These are phyloP conservation scores for Dysmachus trigonus DNA, from an alignment of 2,888 invertebrate species.

Conservation along the genomic window DNA sequence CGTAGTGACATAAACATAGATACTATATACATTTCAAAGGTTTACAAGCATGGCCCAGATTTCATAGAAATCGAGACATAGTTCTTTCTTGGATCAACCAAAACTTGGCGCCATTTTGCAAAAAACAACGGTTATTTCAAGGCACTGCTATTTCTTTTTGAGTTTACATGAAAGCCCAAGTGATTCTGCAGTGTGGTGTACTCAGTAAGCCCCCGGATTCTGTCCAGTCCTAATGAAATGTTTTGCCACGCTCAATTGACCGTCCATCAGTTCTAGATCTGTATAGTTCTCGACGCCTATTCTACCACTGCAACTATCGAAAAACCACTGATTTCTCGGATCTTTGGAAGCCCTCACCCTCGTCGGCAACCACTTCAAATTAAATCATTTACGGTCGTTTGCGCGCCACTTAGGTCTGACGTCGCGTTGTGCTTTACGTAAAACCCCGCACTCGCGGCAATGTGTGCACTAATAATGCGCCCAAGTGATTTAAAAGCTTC, in stretches of 20 bases:
- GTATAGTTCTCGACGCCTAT: background rate
- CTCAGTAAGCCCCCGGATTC: background rate
- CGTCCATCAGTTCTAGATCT: background rate
- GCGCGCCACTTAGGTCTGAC: background rate
- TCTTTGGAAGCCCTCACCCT: background rate
- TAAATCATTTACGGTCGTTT: background rate
- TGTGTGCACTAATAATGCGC: background rate
- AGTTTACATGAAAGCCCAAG: background rate
- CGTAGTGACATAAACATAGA: no score
- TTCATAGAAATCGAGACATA: no score
- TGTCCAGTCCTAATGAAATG: background rate
- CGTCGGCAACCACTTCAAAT: background rate
- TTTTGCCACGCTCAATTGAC: background rate
- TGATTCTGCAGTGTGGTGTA: background rate
- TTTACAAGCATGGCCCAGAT: no score
- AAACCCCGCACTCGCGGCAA: background rate
- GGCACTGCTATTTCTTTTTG: no score
- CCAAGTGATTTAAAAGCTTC: background rate
- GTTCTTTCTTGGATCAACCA: no score
- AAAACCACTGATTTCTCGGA: background rate
- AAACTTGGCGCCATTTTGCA: no score
- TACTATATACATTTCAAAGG: no score
- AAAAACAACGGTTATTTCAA: no score
- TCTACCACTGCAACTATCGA: background rate
- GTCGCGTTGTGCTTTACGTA: background rate